Percentiles rank a stretch among this genome's conserved stretches.
phyloP scores from a whole-genome alignment of 2,797 vertebrate species.

The Artibeus lituratus region DNA sequence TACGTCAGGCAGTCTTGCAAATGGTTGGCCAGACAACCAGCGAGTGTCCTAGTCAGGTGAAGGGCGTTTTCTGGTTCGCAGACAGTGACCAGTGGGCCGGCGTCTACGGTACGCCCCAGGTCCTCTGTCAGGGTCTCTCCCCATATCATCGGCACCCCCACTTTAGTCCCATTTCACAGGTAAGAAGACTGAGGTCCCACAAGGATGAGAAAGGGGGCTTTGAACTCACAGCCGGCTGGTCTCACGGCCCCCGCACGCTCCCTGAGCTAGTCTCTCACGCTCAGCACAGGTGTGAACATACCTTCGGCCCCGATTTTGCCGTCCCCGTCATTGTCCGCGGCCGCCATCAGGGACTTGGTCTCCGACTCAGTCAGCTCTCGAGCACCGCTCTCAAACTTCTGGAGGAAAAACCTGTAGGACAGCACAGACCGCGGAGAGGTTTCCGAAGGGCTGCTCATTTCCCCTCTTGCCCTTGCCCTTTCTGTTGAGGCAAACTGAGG shows the following conservation, averaged over 20 bases:
- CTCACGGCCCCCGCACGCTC: not conserved
- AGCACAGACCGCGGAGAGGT: not conserved
- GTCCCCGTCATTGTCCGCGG: slow-evolving; percentile 92
- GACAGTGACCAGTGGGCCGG: not conserved
- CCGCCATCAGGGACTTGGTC: slow-evolving; percentile 90
- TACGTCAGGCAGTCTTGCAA: not conserved
- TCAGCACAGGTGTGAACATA: slow-evolving; percentile 62
- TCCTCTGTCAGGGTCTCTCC: not conserved
- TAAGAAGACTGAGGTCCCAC: not conserved
- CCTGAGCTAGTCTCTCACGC: not conserved
- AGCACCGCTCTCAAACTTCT: slow-evolving; percentile 90
- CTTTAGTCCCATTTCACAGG: not conserved
- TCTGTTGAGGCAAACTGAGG: not conserved
- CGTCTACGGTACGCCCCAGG: not conserved
- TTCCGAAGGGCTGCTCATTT: not conserved
- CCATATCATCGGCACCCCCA: not conserved
- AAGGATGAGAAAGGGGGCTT: not conserved
- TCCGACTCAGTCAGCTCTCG: slow-evolving; percentile 91
- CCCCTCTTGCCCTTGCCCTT: not conserved
- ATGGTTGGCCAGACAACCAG: not conserved
- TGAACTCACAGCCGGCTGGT: not conserved
- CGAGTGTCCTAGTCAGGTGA: not conserved
- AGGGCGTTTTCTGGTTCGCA: not conserved
- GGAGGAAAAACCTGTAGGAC: slow-evolving; percentile 91
- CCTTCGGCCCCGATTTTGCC: slow-evolving; percentile 95